These are phyloP conservation scores for Phrynosoma platyrhinos DNA, from an alignment of 2,113 vertebrate genomes.

Conservation along the genomic window DNA sequence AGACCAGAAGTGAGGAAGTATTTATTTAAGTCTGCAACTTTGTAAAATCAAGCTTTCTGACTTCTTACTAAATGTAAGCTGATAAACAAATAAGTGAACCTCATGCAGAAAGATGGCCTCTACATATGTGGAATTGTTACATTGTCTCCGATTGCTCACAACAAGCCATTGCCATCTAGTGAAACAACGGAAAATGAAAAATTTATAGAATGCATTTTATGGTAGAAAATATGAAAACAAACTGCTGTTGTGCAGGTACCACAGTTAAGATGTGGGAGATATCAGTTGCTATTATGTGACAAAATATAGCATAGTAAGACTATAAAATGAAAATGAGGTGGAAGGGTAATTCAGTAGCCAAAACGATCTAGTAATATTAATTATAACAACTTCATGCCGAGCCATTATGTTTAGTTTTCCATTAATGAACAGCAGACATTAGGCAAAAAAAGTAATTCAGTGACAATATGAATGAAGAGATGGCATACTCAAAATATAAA, in stretches of 20 bases:
- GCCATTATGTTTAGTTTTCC: not conserved
- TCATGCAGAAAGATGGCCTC: not conserved
- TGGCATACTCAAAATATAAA: not conserved
- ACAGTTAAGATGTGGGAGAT: not conserved
- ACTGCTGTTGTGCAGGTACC: not conserved
- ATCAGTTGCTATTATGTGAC: not conserved
- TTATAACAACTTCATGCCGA: not conserved
- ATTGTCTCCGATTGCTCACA: not conserved
- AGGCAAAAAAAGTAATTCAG: not conserved
- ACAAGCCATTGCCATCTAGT: not conserved
- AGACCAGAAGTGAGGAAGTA: not conserved
- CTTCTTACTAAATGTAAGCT: not conserved
- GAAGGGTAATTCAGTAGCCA: not conserved
- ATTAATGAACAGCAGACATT: not conserved
- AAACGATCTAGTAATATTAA: not conserved
- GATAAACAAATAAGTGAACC: not conserved
- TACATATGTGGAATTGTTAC: not conserved
- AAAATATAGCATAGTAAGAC: not conserved
- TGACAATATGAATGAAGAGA: not conserved
- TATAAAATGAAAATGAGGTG: not conserved
- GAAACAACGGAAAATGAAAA: not conserved
- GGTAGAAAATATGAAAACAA: not conserved
- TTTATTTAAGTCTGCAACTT: not conserved
- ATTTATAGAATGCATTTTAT: not conserved
- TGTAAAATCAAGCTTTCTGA: not conserved